These are phyloP conservation scores for Epirrhoe tristata DNA, from an alignment of 2,888 invertebrate species.

Conservation along the genomic window DNA sequence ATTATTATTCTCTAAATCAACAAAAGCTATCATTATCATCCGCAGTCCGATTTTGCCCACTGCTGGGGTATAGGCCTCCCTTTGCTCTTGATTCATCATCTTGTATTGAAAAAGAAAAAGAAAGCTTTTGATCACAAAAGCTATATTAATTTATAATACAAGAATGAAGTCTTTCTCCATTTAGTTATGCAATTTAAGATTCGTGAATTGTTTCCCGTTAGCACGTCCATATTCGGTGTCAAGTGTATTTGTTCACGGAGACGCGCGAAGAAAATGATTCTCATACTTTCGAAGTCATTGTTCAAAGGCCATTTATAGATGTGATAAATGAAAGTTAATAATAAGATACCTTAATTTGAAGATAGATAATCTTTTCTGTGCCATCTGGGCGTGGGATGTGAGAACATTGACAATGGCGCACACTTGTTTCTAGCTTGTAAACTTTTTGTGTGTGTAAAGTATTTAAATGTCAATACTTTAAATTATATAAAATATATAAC, in stretches of 20 bases:
- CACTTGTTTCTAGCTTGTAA: not conserved
- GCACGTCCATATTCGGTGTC: conserved; percentile 35
- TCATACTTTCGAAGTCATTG: conserved; percentile 46
- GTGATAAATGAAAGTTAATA: conserved; percentile 47
- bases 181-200: conserved; percentile 9
- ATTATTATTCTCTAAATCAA: no score
- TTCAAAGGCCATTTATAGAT: conserved; percentile 32
- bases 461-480: no score
- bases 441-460: not conserved
- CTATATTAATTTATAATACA: not conserved
- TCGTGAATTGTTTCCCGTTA: conserved; percentile 33
- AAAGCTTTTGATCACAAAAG: no score
- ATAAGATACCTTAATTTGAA: conserved; percentile 37
- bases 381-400: conserved; percentile 36
- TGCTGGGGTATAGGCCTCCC: no score
- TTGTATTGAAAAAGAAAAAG: no score
- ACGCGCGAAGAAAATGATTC: conserved; percentile 37
- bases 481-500: no score
- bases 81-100: no score
- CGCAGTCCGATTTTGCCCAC: no score
- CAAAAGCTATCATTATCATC: no score
- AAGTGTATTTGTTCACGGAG: conserved; percentile 38
- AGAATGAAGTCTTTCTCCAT: not conserved
- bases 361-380: conserved; percentile 37
- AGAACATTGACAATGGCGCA: conserved; percentile 22